Base-by-base conservation (phyloP, 2,113 vertebrate species). In the Barnardius zonarius region DNA sequence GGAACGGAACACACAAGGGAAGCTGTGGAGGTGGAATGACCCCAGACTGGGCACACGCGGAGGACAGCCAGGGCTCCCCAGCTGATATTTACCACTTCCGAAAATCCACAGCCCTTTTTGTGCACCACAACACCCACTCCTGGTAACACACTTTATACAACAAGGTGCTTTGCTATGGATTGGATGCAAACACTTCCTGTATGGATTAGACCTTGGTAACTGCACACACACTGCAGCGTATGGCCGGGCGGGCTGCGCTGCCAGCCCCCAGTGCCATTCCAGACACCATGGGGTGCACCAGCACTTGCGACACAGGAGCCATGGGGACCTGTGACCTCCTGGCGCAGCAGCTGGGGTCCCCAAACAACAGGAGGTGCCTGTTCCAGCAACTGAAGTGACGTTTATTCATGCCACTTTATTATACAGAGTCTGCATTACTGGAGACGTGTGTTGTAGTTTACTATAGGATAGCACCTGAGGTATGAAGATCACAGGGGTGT, bases 1-100 rank as follows among this genome's bases (percentile, higher is more conserved):
- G 94, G 11, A 94, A 96, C 14, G 97, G 84, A 92, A 83, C 81
- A 61, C 10, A 52, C n/a, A 48, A 92, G 74, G 82, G 74, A 87
- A 94, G 76, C 62, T 81, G 44, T 70, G 57, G 74, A 46, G 55
- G 48, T 13, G 39, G 76, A 62, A 39, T 11, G 4, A 74, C 33
- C 39, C 51, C 49, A 54, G 23, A n/a, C 17, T 55, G 22, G 84
- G 77, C 79, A 33, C 7, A 91, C 0, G 5, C 0, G 15, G 8
- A 37, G 41, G 35, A 66, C 69, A 94, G 39, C 10, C 7, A 33
- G n/a, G 35, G 14, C 25, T 27, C 68, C 33, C 35, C 30, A 44
- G 33, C 39, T 39, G 3, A 0, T 1, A 16, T 46, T 7, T 69
- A 22, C 33, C 24, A n/a, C 55, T 59, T 70, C 59, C 48, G 14